These are phyloP conservation scores for Triops longicaudatus DNA, from an alignment of 1,140 invertebrate genomes.

Conservation along the genomic window DNA sequence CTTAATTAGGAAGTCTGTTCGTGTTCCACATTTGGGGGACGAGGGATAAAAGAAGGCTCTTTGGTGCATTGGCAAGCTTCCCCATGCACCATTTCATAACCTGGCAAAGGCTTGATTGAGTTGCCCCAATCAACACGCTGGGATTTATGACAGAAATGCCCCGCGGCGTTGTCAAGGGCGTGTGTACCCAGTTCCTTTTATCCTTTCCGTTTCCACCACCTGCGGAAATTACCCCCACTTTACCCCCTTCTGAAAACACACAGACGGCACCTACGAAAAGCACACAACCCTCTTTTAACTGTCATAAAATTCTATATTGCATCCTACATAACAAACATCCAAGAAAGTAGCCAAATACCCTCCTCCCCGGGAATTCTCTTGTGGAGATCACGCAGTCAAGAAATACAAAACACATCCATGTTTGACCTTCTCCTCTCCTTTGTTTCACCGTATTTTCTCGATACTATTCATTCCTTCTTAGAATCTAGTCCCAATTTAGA, in stretches of 20 bases:
- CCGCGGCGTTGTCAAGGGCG: constrained; percentile 4
- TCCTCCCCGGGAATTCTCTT: background rate
- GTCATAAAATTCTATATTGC: background rate
- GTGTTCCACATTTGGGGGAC: background rate
- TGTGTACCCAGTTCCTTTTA: background rate
- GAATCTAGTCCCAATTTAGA: constrained; percentile 16
- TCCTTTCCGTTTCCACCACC: constrained; percentile 1
- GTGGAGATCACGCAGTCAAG: background rate
- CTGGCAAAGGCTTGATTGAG: constrained; percentile 11
- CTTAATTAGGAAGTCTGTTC: constrained; percentile 7
- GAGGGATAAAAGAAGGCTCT: background rate
- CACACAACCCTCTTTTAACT: background rate
- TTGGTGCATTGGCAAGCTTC: background rate
- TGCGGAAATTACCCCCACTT: background rate
- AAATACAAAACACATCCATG: background rate
- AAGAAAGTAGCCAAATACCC: background rate
- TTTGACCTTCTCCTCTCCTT: background rate
- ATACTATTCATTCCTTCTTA: background rate
- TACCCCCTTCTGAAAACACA: no score
- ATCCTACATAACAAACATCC: background rate
- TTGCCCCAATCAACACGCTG: constrained; percentile 7
- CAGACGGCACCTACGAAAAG: background rate
- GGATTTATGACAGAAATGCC: constrained; percentile 15
- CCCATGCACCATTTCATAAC: constrained; percentile 14
- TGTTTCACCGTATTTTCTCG: background rate